Base-by-base conservation (phyloP, 1,140 invertebrate species). In the Cardiocondyla obscurior region DNA sequence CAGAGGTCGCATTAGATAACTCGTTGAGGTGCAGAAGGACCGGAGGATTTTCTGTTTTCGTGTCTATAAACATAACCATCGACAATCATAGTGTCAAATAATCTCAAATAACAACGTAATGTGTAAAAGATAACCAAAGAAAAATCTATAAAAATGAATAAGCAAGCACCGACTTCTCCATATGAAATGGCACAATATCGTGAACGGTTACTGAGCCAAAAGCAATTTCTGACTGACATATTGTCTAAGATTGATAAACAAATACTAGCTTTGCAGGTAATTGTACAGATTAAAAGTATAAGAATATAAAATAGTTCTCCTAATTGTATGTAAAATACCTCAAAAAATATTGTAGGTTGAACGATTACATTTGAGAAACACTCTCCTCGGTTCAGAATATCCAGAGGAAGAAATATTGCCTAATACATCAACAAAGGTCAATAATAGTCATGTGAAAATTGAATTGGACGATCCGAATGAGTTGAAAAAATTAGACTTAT, bases 261-360 rank as follows among this genome's bases (percentile, higher is more conserved):
- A 88, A 79, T 91, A 55, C 89, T 92, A 65, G 88, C 90, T 16
- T 76, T 93, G 6, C 90, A 93, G 88, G 92, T 92, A n/a, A n/a
- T 67, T 84, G 46, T 65, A 49, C 65, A 46, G 53, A 65, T 39
- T 25, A 46, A n/a, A 14, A 58, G n/a, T 46, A 44, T 30, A 1
- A 8, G 58, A 58, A 1, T 30, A 51, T 36, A 19, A n/a, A 39
- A n/a, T 16, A 8, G 33, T 36, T 81, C 8, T 77, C 4, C 55
- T 33, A 39, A 42, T 53, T 16, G 30, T 19, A 19, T 30, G 3
- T n/a, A 64, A 49, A 49, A 22, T n/a, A 22, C 6, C 4, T 5
- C 1, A 6, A 39, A 19, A 53, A 25, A 67, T 39, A 12, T 86
- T 83, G 30, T 81, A 93, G 93, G 89, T 93, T 3, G 93, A 93